phyloP scores from a whole-genome alignment of 2,113 vertebrate species.

The Prionailurus bengalensis region DNA sequence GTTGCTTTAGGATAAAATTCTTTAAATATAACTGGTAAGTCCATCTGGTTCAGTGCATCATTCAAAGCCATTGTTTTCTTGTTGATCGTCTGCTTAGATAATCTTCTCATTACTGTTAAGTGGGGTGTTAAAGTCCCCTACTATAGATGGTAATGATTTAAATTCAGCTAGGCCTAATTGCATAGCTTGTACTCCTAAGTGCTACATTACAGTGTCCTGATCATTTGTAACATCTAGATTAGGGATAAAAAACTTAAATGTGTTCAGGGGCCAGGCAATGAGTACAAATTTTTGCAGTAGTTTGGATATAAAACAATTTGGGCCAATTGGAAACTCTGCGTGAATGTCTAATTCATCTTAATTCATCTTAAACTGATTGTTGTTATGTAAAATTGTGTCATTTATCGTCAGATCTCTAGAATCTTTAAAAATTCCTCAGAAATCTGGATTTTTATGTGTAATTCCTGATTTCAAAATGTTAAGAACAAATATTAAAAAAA shows the following conservation, averaged over 20 bases:
- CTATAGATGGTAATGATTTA: neutral
- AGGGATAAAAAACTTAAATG: neutral
- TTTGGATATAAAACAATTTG: neutral
- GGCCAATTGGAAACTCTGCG: neutral
- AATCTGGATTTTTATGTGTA: neutral
- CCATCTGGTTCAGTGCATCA: no score
- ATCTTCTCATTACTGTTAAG: no score
- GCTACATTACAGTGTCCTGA: neutral
- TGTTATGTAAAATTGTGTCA: neutral
- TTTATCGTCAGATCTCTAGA: neutral
- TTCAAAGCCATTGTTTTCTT: no score
- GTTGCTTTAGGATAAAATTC: no score
- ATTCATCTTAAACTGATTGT: neutral
- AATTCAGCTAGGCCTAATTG: neutral
- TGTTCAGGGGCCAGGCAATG: neutral
- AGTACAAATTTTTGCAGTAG: neutral
- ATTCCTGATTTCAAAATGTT: conserved; percentile 23
- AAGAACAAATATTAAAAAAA: neutral
- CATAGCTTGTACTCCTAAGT: neutral
- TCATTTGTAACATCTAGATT: neutral
- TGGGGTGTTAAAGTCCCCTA: no score
- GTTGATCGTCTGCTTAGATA: no score
- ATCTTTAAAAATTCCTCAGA: neutral
- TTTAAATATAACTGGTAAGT: no score
- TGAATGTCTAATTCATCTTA: neutral